Percentiles rank a stretch among this genome's conserved stretches.
Evolutionary conservation across 1,140 invertebrate species (phyloP).

Genomic region (Riptortus pedestris): DNA sequence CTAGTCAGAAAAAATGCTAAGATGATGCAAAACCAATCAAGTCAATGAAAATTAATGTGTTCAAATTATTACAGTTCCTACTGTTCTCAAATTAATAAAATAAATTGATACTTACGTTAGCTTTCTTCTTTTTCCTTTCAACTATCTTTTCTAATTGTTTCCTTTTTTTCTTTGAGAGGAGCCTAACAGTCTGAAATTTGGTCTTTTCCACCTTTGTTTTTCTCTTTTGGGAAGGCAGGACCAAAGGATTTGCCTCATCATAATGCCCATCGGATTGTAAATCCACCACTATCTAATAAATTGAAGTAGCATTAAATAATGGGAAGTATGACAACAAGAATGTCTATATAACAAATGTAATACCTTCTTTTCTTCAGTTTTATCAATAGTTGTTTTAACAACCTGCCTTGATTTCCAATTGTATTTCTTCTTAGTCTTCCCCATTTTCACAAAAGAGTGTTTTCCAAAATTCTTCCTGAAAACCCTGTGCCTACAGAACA

Average conservation of each 20-base stretch:
- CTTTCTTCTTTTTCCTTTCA: conserved; percentile 78
- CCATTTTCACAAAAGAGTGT: conserved; percentile 17
- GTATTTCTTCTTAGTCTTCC: conserved; percentile 46
- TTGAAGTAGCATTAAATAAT: too few relatives aligned
- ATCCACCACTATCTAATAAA: conserved; percentile 52
- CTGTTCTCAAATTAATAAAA: neutral
- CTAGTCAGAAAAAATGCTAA: too few relatives aligned
- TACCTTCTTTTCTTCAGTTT: conserved; percentile 57
- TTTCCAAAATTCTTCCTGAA: too few relatives aligned
- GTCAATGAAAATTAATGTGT: too few relatives aligned
- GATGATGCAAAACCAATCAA: too few relatives aligned
- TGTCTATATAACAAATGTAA: too few relatives aligned
- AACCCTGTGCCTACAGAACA: too few relatives aligned
- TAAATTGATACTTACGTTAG: conserved; percentile 51
- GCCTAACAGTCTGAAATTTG: conserved; percentile 45
- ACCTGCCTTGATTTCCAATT: conserved; percentile 67
- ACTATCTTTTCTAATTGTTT: conserved; percentile 79
- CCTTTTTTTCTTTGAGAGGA: conserved; percentile 75
- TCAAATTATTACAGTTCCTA: too few relatives aligned
- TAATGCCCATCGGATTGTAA: conserved; percentile 46
- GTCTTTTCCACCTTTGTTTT: conserved; percentile 55
- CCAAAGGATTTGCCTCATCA: conserved; percentile 67
- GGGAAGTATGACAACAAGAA: too few relatives aligned
- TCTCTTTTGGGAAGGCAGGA: conserved; percentile 70
- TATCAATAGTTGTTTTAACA: conserved; percentile 55